These are phyloP conservation scores for Gymnorhina tibicen DNA, from an alignment of 2,113 vertebrate species.

Conservation along the genomic window DNA sequence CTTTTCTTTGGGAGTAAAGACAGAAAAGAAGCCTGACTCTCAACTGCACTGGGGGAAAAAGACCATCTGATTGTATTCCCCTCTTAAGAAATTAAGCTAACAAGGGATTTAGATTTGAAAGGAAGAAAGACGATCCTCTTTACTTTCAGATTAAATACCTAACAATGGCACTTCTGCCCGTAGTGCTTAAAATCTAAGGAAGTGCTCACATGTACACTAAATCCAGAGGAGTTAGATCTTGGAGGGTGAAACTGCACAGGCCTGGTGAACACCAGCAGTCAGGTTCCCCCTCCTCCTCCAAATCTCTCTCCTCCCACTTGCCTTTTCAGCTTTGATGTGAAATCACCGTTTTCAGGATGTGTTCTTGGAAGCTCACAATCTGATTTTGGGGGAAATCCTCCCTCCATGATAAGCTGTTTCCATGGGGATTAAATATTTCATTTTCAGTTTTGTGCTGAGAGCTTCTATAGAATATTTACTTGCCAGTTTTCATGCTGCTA, in stretches of 20 bases:
- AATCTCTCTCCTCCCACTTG: background rate
- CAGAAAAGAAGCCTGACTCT: background rate
- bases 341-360: background rate
- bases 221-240: background rate
- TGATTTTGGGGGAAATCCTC: background rate
- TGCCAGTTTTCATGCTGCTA: background rate
- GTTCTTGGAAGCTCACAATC: background rate
- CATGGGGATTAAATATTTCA: constrained; percentile 20
- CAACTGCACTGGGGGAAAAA: background rate
- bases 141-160: background rate
- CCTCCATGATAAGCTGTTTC: background rate
- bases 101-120: constrained; percentile 37
- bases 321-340: constrained; percentile 11
- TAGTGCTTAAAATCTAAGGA: background rate
- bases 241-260: background rate
- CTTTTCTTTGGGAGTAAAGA: background rate
- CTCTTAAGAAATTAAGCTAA: constrained; percentile 30
- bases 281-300: background rate
- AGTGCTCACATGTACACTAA: background rate
- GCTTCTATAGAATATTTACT: background rate
- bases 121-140: background rate
- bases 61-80: background rate
- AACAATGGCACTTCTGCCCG: background rate
- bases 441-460: background rate
- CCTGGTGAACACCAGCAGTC: background rate